These are phyloP conservation scores for Labeo catla DNA, from an alignment of 2,113 vertebrate species.

Conservation along the genomic window DNA sequence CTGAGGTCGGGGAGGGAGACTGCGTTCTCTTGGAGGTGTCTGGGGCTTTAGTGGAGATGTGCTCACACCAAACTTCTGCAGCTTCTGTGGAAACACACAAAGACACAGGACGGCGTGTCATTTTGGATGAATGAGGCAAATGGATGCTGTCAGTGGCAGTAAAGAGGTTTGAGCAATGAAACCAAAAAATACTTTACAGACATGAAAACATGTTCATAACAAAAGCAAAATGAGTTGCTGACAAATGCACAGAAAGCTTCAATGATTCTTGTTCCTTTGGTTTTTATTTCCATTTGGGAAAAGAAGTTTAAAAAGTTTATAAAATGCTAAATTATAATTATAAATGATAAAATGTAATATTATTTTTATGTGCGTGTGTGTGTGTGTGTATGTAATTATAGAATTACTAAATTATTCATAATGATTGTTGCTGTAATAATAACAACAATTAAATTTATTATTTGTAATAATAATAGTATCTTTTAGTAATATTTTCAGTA, in stretches of 20 bases:
- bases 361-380: too few species aligned
- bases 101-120: background rate
- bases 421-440: too few species aligned
- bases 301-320: background rate
- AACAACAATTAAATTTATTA: too few species aligned
- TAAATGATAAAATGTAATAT: too few species aligned
- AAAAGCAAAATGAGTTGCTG: background rate
- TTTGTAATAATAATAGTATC: too few species aligned
- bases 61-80: conserved; percentile 77
- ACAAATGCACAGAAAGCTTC: background rate
- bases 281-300: background rate
- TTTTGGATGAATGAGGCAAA: background rate
- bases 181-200: background rate
- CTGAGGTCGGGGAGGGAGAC: conserved; percentile 66
- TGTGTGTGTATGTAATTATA: too few species aligned
- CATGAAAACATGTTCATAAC: too few species aligned
- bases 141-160: too few species aligned
- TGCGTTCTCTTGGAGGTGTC: conserved; percentile 70
- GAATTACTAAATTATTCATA: too few species aligned
- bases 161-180: background rate
- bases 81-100: conserved; percentile 77
- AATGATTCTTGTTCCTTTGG: background rate
- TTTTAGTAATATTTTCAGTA: too few species aligned
- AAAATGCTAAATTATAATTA: too few species aligned
- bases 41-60: conserved; percentile 64